Evolutionary conservation across 1,140 invertebrate species (phyloP), one percentile per base, ranked within the genome.

Genomic region (Charaxes varanes): DNA sequence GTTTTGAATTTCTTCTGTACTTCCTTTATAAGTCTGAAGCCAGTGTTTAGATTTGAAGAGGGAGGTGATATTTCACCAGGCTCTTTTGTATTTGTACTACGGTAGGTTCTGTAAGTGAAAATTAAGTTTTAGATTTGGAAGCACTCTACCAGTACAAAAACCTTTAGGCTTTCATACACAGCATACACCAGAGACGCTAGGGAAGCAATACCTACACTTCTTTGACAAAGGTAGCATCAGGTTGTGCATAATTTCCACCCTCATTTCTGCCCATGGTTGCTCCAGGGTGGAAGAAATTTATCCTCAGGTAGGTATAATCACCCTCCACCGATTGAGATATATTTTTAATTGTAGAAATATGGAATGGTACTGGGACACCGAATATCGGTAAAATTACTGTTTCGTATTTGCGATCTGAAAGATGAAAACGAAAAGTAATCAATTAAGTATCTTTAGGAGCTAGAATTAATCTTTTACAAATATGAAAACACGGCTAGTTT

Each of bases 1-100:
- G 96, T 99, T 85, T 98, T 98, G 70, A 97, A 99, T 69, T 96
- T 97, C 76, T 99, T 99, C 82, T 99, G 98, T 16, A 99, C 96
- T 87, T 99, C 98, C 83, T 99, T 99, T 61, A 99, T 99, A 4
- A 99, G 86, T 40, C 97, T 88, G 77, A 98, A 99, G 1, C 97
- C 97, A 16, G 96, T 99, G 66, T 97, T 98, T 4, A 99, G 85
- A 82, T 99, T 99, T 1, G 94, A 91, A 0, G 97, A 99, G 0
- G 98, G 96, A 0, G 97, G 93, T 3, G 93, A 93, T 30, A 98
- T 88, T 86, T 99, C 97, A 32, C 98, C 98, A 6, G 97, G 97
- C 74, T 99, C 97, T 86, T 99, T 99, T 8, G 93, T 93, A 82
- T 99, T 99, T 48, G 94, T 97, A 79, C 96, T 98, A 59, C 97